Base-by-base conservation (phyloP, 2,888 invertebrate genomes). In the Callyntrura guangdongensis region DNA sequence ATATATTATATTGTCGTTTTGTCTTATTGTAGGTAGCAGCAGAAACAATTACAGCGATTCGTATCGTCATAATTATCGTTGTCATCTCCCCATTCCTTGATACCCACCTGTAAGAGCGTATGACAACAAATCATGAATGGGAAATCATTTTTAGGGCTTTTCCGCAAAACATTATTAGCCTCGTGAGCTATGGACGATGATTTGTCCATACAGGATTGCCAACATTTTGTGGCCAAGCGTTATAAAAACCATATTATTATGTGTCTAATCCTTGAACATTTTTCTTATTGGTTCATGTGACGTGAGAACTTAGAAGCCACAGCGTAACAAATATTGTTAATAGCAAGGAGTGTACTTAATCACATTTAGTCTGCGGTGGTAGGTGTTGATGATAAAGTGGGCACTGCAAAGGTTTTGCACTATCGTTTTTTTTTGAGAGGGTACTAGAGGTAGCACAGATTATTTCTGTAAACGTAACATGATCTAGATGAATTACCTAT, bases 401-500 rank as follows among this genome's bases (percentile, higher is more conserved):
- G 77, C 8, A 77, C 86, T 86, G 86, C 61, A 47, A 64, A 86
- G 86, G 86, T 86, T 86, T 86, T 86, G 59, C 86, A 77, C 61
- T 86, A 25, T 20, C 64, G 47, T 20, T 56, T 8, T 67, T 79
- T 20, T 74, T 20, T 11, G 6, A 6, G 14, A 53, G 59, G 27
- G 25, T 22, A 47, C n/a, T 27, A 5, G 72, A 81, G 56, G 56
- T 27, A 56, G 69, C 14, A 36, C 27, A 9, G 6, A 36, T 69
- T 14, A 69, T 69, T 69, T 69, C 14, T 36, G 4, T 25, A 59
- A n/a, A 36, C 17, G 6, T 59, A 59, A 59, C 17, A 59, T n/a
- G n/a, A n/a, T n/a, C 14, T 59, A 17, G 2, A 17, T n/a, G n/a
- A 59, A 59, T 0, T 53, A 5, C 11, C 53, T 2, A 53, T 53